A percentile compares a stretch with the other conserved stretches of the same genome.
phyloP scores from a whole-genome alignment of 2,113 vertebrate genomes.

The Syrrhaptes paradoxus region DNA sequence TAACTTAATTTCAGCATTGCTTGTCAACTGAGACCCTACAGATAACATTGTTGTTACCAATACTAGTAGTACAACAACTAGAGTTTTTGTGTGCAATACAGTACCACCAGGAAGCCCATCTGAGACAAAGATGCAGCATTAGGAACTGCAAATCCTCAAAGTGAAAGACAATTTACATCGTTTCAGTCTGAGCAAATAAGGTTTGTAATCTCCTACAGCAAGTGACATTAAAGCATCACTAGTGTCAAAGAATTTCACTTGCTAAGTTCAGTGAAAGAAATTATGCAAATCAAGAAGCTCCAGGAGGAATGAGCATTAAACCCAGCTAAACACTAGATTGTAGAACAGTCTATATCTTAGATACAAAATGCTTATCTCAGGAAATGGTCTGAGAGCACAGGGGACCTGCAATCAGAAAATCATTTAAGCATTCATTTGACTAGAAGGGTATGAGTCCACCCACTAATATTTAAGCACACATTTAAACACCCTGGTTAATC shows the following conservation, averaged over 20 bases:
- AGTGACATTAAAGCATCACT: not conserved
- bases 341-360: not conserved
- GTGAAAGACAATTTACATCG: not conserved
- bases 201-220: not conserved
- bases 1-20: not conserved
- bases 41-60: not conserved
- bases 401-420: not conserved
- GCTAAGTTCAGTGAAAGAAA: not conserved
- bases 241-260: not conserved
- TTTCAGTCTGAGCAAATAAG: not conserved
- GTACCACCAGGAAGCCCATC: not conserved
- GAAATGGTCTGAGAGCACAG: not conserved
- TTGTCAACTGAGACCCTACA: not conserved
- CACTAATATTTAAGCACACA: not conserved
- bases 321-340: not conserved
- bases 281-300: not conserved
- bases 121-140: not conserved
- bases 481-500: not conserved
- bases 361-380: not conserved
- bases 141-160: not conserved
- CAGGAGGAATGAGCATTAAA: not conserved
- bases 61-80: not conserved
- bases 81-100: not conserved
- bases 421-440: not conserved
- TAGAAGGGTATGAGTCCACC: accelerated